Percentiles rank a stretch among this genome's conserved stretches.
Evolutionary conservation across 2,888 invertebrate genomes (phyloP).

Genomic region (Lasioglossum leucozonium): DNA sequence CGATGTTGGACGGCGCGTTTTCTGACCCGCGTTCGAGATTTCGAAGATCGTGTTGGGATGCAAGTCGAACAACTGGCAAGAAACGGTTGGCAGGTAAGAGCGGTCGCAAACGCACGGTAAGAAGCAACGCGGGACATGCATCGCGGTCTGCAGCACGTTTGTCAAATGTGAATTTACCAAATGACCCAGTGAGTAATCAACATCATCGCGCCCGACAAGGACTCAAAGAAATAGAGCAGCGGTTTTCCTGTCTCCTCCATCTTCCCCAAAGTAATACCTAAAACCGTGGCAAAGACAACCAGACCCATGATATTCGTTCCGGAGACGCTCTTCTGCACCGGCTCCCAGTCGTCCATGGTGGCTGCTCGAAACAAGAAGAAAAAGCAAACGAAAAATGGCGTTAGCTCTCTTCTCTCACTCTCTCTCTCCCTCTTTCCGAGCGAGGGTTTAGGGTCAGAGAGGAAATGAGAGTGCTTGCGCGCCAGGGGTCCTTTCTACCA

Average conservation of each 20-base stretch:
- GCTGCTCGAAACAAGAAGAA: constrained; percentile 48
- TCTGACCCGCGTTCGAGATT: too few relatives aligned
- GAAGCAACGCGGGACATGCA: neutral
- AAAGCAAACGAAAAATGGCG: neutral
- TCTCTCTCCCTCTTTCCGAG: too few relatives aligned
- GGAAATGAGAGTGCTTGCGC: too few relatives aligned
- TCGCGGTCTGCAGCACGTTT: constrained; percentile 11
- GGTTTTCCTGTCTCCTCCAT: constrained; percentile 94
- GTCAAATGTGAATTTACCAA: constrained; percentile 88
- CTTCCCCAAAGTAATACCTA: constrained; percentile 96
- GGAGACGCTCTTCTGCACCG: constrained; percentile 89
- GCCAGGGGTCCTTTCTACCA: too few relatives aligned
- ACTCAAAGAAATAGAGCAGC: constrained; percentile 93
- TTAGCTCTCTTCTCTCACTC: neutral
- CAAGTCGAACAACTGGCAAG: neutral
- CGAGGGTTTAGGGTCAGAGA: too few relatives aligned
- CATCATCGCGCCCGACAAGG: constrained; percentile 97
- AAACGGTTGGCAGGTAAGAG: neutral
- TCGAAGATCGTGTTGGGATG: neutral
- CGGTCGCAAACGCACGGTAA: neutral
- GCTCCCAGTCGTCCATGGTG: constrained; percentile 87
- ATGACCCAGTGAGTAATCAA: constrained; percentile 98
- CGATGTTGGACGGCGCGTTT: too few relatives aligned
- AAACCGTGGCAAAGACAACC: constrained; percentile 93
- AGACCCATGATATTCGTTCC: constrained; percentile 94